Evolutionary conservation across 2,888 invertebrate genomes (phyloP).

Genomic region (Limnephilus auricula): DNA sequence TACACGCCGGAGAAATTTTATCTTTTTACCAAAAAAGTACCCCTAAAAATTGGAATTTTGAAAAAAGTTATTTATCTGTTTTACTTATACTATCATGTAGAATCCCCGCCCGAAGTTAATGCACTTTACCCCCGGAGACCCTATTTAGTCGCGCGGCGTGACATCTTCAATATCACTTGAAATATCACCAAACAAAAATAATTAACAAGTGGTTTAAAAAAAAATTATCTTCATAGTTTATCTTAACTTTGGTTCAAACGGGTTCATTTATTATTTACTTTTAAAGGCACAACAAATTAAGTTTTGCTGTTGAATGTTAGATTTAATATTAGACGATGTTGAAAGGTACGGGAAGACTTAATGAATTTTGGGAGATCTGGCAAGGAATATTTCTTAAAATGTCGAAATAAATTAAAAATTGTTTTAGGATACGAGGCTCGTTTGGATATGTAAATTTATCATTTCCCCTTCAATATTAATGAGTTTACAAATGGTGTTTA

Average conservation of each 20-base stretch:
- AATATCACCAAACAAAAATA: too few species aligned
- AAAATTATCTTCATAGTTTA: too few species aligned
- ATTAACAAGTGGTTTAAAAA: too few species aligned
- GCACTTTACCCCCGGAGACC: too few species aligned
- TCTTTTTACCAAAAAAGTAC: too few species aligned
- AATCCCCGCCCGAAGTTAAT: too few species aligned
- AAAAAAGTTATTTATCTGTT: too few species aligned
- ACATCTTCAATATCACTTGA: too few species aligned
- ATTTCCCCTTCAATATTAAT: not conserved
- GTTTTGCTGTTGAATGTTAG: not conserved
- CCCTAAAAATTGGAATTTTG: too few species aligned
- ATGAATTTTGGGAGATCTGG: not conserved
- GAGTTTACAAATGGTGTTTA: not conserved
- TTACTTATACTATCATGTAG: too few species aligned
- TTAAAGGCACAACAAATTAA: not conserved
- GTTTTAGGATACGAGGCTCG: not conserved
- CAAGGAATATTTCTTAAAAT: not conserved
- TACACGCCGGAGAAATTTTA: too few species aligned
- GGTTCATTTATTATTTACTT: not conserved
- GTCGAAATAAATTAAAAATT: not conserved
- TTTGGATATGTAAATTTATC: not conserved
- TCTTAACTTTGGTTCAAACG: not conserved
- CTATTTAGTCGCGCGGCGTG: too few species aligned
- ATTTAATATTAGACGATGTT: not conserved
- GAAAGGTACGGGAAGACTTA: not conserved